phyloP scores from a whole-genome alignment of 2,888 invertebrate genomes.

The Drosophila maculinotata region DNA sequence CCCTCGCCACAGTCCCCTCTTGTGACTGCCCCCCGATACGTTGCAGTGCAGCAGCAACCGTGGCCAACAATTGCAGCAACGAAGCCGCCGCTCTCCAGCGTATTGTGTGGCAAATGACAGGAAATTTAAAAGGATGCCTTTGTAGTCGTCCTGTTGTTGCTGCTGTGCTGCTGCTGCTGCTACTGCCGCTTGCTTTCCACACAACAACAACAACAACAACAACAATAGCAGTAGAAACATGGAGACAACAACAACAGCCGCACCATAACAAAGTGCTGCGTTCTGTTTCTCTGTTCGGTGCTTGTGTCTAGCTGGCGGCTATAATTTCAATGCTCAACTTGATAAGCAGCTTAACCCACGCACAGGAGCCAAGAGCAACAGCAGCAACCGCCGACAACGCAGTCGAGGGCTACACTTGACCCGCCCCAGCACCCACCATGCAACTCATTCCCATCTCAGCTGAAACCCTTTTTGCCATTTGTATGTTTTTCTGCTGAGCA shows the following conservation, averaged over 20 bases:
- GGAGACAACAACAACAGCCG: conserved; percentile 48
- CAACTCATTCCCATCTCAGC: not conserved
- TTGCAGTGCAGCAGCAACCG: conserved; percentile 34
- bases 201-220: conserved; percentile 43
- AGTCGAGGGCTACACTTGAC: conserved; percentile 60
- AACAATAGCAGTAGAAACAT: conserved; percentile 35
- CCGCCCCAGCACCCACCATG: conserved; percentile 24
- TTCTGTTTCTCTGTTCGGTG: conserved; percentile 60
- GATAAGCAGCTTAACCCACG: conserved; percentile 80
- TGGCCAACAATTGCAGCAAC: conserved; percentile 69
- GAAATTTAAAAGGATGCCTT: conserved; percentile 82
- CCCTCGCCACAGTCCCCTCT: not conserved
- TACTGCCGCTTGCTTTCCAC: conserved; percentile 38
- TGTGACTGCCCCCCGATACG: not conserved
- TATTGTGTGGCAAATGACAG: conserved; percentile 81
- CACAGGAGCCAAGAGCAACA: conserved; percentile 39
- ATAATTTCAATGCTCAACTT: conserved; percentile 80
- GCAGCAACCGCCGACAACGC: conserved; percentile 35
- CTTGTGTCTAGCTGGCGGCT: conserved; percentile 78
- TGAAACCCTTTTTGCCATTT: conserved; percentile 42
- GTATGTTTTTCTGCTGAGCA: conserved; percentile 51
- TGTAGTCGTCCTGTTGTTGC: conserved; percentile 70
- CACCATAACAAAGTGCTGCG: conserved; percentile 73
- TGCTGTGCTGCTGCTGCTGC: conserved; percentile 28
- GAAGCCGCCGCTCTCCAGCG: conserved; percentile 71